phyloP scores from a whole-genome alignment of 2,113 vertebrate genomes.

The Toxotes jaculatrix region DNA sequence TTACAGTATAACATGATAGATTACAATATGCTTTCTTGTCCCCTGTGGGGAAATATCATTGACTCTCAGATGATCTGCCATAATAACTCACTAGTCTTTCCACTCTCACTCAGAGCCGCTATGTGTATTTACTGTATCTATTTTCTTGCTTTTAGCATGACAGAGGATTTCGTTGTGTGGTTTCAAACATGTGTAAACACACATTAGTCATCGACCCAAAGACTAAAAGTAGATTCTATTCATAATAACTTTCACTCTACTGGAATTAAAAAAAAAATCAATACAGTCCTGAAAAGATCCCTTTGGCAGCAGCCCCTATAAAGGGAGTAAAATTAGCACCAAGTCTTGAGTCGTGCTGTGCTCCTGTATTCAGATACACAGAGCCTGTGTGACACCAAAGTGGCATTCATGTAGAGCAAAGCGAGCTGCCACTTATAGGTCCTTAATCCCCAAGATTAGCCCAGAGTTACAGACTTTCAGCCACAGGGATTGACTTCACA shows the following conservation, averaged over 20 bases:
- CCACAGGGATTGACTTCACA: constrained; percentile 71
- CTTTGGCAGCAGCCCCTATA: constrained; percentile 10
- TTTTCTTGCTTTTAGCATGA: not conserved
- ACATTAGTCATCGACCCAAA: not conserved
- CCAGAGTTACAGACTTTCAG: constrained; percentile 73
- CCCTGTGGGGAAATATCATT: not conserved
- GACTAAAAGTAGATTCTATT: constrained; percentile 17
- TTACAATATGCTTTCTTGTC: not conserved
- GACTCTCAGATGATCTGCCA: constrained; percentile 12
- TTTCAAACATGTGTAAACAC: not conserved
- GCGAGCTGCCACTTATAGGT: constrained; percentile 77
- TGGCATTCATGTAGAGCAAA: constrained; percentile 67
- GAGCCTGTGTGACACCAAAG: constrained; percentile 56
- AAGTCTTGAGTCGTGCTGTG: constrained; percentile 60
- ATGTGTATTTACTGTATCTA: not conserved
- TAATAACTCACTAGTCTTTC: not conserved
- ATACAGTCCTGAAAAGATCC: constrained; percentile 25
- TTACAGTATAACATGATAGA: constrained; percentile 11
- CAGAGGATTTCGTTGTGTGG: not conserved
- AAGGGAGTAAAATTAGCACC: constrained; percentile 59
- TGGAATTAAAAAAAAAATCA: not conserved
- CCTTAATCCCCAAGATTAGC: constrained; percentile 82
- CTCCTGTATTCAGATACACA: constrained; percentile 47
- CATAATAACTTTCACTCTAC: not conserved
- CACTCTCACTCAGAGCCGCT: not conserved